Evolutionary conservation across 2,888 invertebrate species (phyloP).

Genomic region (Eucriotettix oculatus): DNA sequence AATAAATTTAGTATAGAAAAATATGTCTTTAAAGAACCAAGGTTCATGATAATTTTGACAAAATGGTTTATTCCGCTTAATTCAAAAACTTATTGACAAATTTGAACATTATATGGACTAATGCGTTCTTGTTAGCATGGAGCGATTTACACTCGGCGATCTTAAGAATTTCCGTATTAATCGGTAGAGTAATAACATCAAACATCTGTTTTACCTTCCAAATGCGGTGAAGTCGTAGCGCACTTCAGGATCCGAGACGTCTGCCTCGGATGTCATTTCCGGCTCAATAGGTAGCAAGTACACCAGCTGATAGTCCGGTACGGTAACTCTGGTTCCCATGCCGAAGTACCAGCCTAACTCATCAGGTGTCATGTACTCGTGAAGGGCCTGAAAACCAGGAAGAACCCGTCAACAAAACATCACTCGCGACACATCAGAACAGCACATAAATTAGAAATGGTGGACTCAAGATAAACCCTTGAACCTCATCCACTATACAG

Average conservation of each 20-base stretch:
- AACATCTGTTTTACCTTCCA: slow-evolving; percentile 23
- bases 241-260: slow-evolving; percentile 25
- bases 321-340: slow-evolving; percentile 19
- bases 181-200: too few relatives aligned
- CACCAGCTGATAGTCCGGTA: slow-evolving; percentile 42
- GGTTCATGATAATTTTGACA: too few relatives aligned
- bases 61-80: too few relatives aligned
- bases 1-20: too few relatives aligned
- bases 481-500: not conserved
- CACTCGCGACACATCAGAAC: too few relatives aligned
- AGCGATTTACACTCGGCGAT: not conserved
- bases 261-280: slow-evolving; percentile 2
- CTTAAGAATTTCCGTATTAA: not conserved
- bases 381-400: slow-evolving; percentile 16
- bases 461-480: too few relatives aligned
- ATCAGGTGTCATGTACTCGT: slow-evolving; percentile 25
- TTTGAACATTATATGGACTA: too few relatives aligned
- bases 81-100: too few relatives aligned
- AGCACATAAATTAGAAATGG: too few relatives aligned
- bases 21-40: too few relatives aligned
- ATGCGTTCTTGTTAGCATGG: too few relatives aligned
- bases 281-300: slow-evolving; percentile 31
- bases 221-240: slow-evolving; percentile 42
- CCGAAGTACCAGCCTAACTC: slow-evolving; percentile 30
- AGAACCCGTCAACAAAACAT: too few relatives aligned